These are phyloP conservation scores for Drosophila villosipedis DNA, from an alignment of 2,888 invertebrate species.

Conservation along the genomic window DNA sequence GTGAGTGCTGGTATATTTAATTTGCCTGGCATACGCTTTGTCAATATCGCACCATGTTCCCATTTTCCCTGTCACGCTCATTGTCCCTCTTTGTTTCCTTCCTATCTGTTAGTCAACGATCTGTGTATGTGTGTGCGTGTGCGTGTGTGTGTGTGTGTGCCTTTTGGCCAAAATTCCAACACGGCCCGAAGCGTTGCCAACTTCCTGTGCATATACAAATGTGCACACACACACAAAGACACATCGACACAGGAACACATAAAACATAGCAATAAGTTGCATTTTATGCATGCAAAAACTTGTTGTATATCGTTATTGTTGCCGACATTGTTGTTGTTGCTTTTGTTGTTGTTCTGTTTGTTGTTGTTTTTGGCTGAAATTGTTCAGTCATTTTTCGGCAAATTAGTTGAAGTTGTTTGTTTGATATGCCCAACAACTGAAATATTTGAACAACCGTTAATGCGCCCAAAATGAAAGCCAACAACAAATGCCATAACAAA, in stretches of 20 bases:
- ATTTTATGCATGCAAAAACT: constrained; percentile 64
- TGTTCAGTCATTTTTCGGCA: constrained; percentile 65
- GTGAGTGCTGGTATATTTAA: constrained; percentile 69
- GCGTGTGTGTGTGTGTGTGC: constrained; percentile 27
- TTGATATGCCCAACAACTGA: constrained; percentile 55
- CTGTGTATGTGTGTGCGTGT: constrained; percentile 24
- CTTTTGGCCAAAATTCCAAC: constrained; percentile 61
- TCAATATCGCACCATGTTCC: constrained; percentile 63
- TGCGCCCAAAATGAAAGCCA: constrained; percentile 34
- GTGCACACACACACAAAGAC: constrained; percentile 17
- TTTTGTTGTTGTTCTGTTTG: constrained; percentile 20
- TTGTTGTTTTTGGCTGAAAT: constrained; percentile 37
- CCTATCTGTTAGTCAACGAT: constrained; percentile 16
- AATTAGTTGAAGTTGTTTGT: constrained; percentile 71
- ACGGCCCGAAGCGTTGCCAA: constrained; percentile 72
- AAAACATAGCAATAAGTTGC: constrained; percentile 41
- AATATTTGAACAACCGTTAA: constrained; percentile 41
- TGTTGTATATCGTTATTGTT: constrained; percentile 21
- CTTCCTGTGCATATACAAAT: constrained; percentile 58
- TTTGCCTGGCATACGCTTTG: constrained; percentile 75
- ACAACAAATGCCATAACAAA: constrained; percentile 6
- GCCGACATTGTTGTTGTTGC: constrained; percentile 19
- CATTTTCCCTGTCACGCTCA: not conserved
- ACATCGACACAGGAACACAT: constrained; percentile 46
- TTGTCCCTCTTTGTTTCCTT: constrained; percentile 2